Evolutionary conservation across 2,888 invertebrate genomes (phyloP).

Genomic region (Andrena minutula): DNA sequence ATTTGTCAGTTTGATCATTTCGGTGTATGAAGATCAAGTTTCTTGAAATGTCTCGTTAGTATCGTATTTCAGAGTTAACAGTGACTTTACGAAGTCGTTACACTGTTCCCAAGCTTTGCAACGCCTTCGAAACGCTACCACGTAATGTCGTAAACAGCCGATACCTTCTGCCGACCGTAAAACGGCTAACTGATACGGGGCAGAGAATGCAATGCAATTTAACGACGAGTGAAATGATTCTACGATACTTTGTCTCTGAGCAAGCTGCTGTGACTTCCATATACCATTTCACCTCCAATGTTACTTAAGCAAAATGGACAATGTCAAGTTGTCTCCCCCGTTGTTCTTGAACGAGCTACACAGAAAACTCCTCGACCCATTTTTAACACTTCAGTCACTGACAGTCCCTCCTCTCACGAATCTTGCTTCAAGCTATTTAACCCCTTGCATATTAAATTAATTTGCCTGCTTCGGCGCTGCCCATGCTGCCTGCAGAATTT

Average conservation of each 20-base stretch:
- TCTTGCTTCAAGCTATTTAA: not conserved
- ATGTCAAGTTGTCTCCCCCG: too few species aligned
- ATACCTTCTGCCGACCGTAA: constrained; percentile 53
- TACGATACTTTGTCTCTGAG: not conserved
- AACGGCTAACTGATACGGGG: constrained; percentile 60
- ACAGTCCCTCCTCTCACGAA: not conserved
- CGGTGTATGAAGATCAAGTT: not conserved
- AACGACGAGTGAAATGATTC: constrained; percentile 46
- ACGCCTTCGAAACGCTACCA: constrained; percentile 46
- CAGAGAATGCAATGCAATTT: constrained; percentile 31
- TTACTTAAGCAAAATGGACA: too few species aligned
- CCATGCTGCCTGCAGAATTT: too few species aligned
- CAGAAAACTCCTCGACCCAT: too few species aligned
- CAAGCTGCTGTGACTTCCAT: not conserved
- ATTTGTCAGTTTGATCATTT: not conserved
- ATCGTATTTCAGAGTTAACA: constrained; percentile 29
- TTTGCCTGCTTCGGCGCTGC: too few species aligned
- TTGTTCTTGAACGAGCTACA: too few species aligned
- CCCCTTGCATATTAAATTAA: too few species aligned
- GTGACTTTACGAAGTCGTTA: constrained; percentile 48
- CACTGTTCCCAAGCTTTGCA: constrained; percentile 57
- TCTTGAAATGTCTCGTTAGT: constrained; percentile 42
- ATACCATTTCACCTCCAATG: not conserved
- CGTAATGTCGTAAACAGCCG: constrained; percentile 62
- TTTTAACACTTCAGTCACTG: too few species aligned